phyloP scores from a whole-genome alignment of 2,113 vertebrate species.

The Chinchilla lanigera region DNA sequence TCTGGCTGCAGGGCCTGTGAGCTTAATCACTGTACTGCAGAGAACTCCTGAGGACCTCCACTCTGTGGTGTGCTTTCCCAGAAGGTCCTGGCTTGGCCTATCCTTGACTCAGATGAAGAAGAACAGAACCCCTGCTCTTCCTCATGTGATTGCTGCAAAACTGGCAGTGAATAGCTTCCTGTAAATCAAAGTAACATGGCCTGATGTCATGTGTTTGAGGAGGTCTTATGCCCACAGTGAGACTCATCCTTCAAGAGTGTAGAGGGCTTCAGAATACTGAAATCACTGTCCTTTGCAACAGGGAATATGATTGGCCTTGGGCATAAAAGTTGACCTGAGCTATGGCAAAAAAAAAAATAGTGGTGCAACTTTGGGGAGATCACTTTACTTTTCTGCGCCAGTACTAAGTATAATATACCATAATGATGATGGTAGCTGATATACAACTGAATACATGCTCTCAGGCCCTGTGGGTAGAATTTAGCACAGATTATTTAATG shows the following conservation, averaged over 20 bases:
- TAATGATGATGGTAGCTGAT: not conserved
- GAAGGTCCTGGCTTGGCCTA: not conserved
- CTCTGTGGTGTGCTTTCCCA: not conserved
- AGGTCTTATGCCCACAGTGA: not conserved
- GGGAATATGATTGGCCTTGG: not conserved
- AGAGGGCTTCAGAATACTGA: not conserved
- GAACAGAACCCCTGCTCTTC: not conserved
- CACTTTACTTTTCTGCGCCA: not conserved
- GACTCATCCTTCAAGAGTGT: conserved; percentile 2
- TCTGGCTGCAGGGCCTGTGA: not conserved
- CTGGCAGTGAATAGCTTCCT: not conserved
- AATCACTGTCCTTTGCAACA: not conserved
- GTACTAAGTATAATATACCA: not conserved
- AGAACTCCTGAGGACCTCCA: not conserved
- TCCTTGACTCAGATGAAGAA: not conserved
- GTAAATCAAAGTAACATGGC: not conserved
- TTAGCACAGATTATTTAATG: not conserved
- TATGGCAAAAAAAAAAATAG: not conserved
- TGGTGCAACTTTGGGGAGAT: not conserved
- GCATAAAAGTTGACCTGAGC: not conserved
- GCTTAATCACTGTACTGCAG: not conserved
- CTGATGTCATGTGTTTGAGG: not conserved
- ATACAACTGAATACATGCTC: not conserved
- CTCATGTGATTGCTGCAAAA: not conserved
- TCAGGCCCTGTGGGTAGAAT: not conserved